Evolutionary conservation across 2,113 vertebrate species (phyloP).

Genomic region (Aldabrachelys gigantea): DNA sequence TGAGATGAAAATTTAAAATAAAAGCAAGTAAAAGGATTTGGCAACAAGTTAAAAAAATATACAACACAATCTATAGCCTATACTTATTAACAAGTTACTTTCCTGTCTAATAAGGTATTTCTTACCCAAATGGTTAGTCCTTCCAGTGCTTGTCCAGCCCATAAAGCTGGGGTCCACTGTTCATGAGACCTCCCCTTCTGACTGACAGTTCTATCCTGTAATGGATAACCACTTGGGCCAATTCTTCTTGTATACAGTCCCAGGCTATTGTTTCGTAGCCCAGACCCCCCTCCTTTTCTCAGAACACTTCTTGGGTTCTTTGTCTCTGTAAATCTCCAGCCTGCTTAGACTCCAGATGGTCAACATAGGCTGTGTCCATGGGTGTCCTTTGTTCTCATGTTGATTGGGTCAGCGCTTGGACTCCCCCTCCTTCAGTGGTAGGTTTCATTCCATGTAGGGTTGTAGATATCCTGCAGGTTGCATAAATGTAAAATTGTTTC

Average conservation of each 20-base stretch:
- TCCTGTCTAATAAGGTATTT: background rate
- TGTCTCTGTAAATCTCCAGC: background rate
- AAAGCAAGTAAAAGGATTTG: background rate
- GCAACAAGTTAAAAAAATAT: background rate
- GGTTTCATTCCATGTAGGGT: background rate
- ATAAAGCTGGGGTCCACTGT: background rate
- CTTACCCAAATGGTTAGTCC: background rate
- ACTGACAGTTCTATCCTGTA: background rate
- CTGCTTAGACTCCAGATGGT: background rate
- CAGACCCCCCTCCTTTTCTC: background rate
- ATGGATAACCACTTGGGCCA: background rate
- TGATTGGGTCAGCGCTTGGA: background rate
- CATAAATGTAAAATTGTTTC: background rate
- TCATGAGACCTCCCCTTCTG: no score
- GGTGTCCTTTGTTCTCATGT: background rate
- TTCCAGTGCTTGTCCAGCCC: background rate
- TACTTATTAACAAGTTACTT: background rate
- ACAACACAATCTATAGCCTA: background rate
- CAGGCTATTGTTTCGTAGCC: no score
- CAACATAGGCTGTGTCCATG: background rate
- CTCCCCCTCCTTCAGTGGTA: background rate
- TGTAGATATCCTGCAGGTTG: background rate
- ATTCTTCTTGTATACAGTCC: background rate
- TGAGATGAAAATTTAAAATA: background rate
- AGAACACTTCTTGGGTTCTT: background rate